Evolutionary conservation across 92 coral and sea anemone species (phyloP).

Genomic region (Palythoa grandiflora): DNA sequence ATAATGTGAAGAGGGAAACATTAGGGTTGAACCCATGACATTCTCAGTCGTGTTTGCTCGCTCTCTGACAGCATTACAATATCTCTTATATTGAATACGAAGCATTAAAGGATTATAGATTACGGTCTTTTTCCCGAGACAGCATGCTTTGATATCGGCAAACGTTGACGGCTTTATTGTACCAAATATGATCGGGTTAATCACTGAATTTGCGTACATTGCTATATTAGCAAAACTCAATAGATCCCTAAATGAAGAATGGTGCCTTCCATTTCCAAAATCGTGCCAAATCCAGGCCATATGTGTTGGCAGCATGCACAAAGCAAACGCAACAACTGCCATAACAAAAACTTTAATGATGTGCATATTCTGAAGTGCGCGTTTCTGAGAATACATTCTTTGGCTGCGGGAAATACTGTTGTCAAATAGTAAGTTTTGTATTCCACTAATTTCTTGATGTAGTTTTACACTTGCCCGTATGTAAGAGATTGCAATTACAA

Average conservation of each 20-base stretch:
- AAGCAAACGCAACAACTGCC: constrained; percentile 30
- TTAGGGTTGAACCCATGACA: background rate
- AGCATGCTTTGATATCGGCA: constrained; percentile 23
- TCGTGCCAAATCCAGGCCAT: constrained; percentile 51
- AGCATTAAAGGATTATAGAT: constrained; percentile 38
- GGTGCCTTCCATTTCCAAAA: constrained; percentile 18
- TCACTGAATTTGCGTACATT: constrained; percentile 25
- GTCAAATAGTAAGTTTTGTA: background rate
- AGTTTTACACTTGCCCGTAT: constrained; percentile 79
- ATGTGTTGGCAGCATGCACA: constrained; percentile 39
- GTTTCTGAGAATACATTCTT: constrained; percentile 10
- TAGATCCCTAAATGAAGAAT: constrained; percentile 31
- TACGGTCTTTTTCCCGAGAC: constrained; percentile 13
- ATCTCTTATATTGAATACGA: constrained; percentile 31
- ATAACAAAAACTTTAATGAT: constrained; percentile 27
- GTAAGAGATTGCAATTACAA: constrained; percentile 81
- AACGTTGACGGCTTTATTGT: constrained; percentile 32
- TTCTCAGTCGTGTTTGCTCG: background rate
- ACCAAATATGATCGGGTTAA: constrained; percentile 37
- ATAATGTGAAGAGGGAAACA: background rate
- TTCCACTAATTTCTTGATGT: constrained; percentile 25
- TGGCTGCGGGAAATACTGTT: constrained; percentile 32
- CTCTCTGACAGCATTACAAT: constrained; percentile 3
- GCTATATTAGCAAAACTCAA: constrained; percentile 31
- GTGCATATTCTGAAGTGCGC: constrained; percentile 40